Conservation (phyloP, 2,888 invertebrate genomes). For the Chrysomela aeneicollis region DNA sequence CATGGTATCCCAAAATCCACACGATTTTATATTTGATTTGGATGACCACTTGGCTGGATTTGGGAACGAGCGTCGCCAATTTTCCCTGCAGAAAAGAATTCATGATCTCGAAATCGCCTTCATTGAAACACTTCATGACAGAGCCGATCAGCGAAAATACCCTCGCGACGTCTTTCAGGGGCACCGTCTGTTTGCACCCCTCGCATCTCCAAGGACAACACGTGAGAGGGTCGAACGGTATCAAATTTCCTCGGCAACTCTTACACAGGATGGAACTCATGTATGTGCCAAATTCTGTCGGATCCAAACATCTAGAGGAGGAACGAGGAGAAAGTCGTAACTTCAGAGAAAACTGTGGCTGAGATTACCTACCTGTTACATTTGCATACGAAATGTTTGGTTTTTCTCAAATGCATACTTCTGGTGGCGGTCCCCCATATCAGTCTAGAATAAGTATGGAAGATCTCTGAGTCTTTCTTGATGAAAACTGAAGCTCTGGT, state of each 20-base stretch:
- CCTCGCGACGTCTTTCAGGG: constrained; percentile 63
- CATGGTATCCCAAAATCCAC: constrained; percentile 68
- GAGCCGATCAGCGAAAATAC: constrained; percentile 66
- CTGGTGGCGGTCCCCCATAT: constrained; percentile 75
- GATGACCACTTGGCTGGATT: constrained; percentile 68
- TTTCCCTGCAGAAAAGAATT: constrained; percentile 66
- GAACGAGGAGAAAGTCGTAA: too few relatives aligned
- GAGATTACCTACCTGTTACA: constrained; percentile 59
- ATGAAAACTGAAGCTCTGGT: constrained; percentile 70
- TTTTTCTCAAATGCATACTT: constrained; percentile 68
- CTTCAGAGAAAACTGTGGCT: too few relatives aligned
- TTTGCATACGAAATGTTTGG: constrained; percentile 74
- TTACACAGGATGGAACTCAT: constrained; percentile 55
- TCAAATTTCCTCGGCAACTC: constrained; percentile 64
- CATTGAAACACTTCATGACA: constrained; percentile 64
- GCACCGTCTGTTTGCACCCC: constrained; percentile 60
- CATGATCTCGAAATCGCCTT: constrained; percentile 65
- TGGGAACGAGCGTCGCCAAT: constrained; percentile 66
- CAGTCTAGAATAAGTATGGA: constrained; percentile 71
- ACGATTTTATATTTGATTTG: constrained; percentile 71
- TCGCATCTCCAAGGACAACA: constrained; percentile 68
- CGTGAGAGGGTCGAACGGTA: constrained; percentile 67
- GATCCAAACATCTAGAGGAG: constrained; percentile 67
- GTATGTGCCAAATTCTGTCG: constrained; percentile 68
- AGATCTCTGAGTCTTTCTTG: constrained; percentile 69